phyloP scores from a whole-genome alignment of 2,113 vertebrate species.

The Phaethornis superciliosus region DNA sequence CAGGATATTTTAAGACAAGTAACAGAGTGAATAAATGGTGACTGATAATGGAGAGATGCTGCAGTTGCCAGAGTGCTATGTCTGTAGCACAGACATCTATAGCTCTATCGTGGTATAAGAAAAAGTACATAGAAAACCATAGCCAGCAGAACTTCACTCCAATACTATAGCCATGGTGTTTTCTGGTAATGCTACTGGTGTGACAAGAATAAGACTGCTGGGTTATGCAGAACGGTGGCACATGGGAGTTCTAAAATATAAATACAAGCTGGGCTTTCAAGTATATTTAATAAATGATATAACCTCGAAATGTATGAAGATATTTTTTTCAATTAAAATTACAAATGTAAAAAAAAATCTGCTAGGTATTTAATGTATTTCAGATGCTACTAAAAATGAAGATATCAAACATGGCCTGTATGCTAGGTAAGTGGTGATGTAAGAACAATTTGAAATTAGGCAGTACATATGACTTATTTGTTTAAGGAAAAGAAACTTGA shows the following conservation, averaged over 20 bases:
- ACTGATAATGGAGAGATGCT: too few relatives aligned
- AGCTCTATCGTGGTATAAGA: not conserved
- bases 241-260: not conserved
- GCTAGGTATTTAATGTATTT: not conserved
- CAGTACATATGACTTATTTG: too few relatives aligned
- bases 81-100: not conserved
- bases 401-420: not conserved
- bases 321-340: not conserved
- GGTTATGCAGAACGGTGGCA: not conserved
- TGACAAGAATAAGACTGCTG: not conserved
- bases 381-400: not conserved
- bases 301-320: not conserved
- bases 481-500: too few relatives aligned
- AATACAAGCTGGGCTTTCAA: not conserved
- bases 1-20: not conserved
- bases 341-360: not conserved
- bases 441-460: too few relatives aligned
- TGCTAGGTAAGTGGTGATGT: too few relatives aligned
- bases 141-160: not conserved
- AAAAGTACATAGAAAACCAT: not conserved
- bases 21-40: not conserved
- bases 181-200: not conserved
- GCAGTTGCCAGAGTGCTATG: too few relatives aligned
- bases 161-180: not conserved
- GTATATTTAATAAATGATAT: not conserved